Percentiles rank a stretch among this genome's conserved stretches.
phyloP scores from a whole-genome alignment of 1,140 invertebrate genomes.

The Cyclargus thomasi region DNA sequence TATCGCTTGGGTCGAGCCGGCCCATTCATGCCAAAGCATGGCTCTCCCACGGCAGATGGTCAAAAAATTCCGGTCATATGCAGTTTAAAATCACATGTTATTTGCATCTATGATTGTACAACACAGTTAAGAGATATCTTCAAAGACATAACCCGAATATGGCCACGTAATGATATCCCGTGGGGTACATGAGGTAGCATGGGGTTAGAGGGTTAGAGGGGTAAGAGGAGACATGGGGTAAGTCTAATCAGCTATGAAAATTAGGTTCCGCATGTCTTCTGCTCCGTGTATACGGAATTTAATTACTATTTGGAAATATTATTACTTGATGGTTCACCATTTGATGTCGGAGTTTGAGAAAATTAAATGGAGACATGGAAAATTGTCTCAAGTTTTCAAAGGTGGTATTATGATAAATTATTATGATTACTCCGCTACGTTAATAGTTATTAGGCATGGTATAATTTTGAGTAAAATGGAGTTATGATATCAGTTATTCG shows the following conservation, averaged over 20 bases:
- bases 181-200: neutral
- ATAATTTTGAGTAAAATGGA: slow-evolving; percentile 6
- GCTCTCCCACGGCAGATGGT: no score
- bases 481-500: neutral
- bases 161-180: slow-evolving; percentile 58
- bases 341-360: slow-evolving; percentile 48
- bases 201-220: no score
- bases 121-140: slow-evolving; percentile 3
- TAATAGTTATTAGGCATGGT: neutral
- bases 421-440: neutral
- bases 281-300: slow-evolving; percentile 65
- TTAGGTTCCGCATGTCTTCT: slow-evolving; percentile 71
- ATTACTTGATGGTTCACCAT: slow-evolving; percentile 45
- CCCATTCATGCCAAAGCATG: no score
- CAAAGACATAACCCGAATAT: slow-evolving; percentile 35
- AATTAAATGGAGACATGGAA: slow-evolving; percentile 1
- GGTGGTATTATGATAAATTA: neutral
- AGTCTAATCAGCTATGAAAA: slow-evolving; percentile 74
- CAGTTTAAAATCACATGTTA: no score
- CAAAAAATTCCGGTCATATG: no score
- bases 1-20: no score
- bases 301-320: slow-evolving; percentile 71
- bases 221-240: slow-evolving; percentile 44
- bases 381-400: slow-evolving; percentile 6
- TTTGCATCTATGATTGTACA: neutral